Evolutionary conservation across 2,888 invertebrate species (phyloP), one percentile per base, ranked within the genome.

Genomic region (Julus scandinavius): DNA sequence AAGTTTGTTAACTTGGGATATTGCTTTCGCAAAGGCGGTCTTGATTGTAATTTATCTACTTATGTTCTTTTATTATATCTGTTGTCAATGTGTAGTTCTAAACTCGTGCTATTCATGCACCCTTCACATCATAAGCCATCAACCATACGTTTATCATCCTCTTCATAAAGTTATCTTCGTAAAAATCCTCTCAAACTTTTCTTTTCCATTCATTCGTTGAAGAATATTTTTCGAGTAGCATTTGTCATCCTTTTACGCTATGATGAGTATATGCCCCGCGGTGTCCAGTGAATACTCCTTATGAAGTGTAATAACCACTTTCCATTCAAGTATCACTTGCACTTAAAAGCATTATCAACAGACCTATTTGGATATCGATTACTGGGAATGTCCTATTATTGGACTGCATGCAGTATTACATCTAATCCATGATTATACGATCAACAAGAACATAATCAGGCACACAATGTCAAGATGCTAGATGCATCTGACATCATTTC

Each of bases 301-400:
- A 38, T 80, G 80, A 38, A 80, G 80, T 80, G 29, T 13, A 80
- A 80, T 80, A 38, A 13, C 80, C 80, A 80, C 80, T 80, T 80
- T 80, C 80, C 38, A 38, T 38, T 80, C 38, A 80, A 80, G 80
- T 13, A 38, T 38, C 80, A 38, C 80, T 80, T 11, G 38, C 80
- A 38, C 38, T 80, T 80, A 38, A 80, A 80, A 80, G 15, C 38
- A 15, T 80, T 80, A 38, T 38, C 80, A 38, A 38, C 38, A 13
- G 20, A 20, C 20, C 72, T 20, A 80, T 80, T 20, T 80, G 80
- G 38, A 80, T 80, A 80, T 80, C 13, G 80, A 80, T 80, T 40
- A 29, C 38, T 4, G 3, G 38, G 4, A 80, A 15, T 80, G 9
- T 40, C 2, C 2, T 72, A 15, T 80, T 80, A 13, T 13, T 80